These are phyloP conservation scores for Garra rufa DNA, from an alignment of 2,113 vertebrate genomes.

Conservation along the genomic window DNA sequence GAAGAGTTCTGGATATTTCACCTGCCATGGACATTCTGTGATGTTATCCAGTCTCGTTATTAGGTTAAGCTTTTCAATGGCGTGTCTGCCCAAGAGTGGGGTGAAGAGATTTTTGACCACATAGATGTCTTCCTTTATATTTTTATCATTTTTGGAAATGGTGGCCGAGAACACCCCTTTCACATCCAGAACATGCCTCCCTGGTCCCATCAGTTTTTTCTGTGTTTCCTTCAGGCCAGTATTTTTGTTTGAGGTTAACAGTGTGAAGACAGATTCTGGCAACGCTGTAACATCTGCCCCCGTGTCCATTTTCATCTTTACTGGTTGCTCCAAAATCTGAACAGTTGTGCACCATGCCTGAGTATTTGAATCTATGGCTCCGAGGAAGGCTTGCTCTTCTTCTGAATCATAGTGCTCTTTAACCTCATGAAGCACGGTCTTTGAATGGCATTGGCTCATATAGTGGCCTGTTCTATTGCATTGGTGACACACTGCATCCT, in stretches of 20 bases:
- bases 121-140: not conserved
- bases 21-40: not conserved
- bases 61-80: not conserved
- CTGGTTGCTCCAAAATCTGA: not conserved
- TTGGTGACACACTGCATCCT: not conserved
- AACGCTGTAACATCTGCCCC: not conserved
- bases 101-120: conserved; percentile 9
- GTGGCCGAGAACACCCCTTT: not conserved
- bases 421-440: not conserved
- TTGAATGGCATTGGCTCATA: not conserved
- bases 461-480: not conserved
- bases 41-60: not conserved
- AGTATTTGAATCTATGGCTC: not conserved
- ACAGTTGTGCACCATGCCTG: not conserved
- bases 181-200: not conserved
- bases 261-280: not conserved
- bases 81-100: not conserved
- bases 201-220: not conserved
- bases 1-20: not conserved
- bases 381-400: not conserved
- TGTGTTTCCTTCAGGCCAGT: not conserved
- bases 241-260: not conserved
- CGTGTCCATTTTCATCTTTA: not conserved
- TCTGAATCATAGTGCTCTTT: not conserved
- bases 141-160: not conserved